phyloP scores from a whole-genome alignment of 2,113 vertebrate genomes.

The Carlito syrichta region DNA sequence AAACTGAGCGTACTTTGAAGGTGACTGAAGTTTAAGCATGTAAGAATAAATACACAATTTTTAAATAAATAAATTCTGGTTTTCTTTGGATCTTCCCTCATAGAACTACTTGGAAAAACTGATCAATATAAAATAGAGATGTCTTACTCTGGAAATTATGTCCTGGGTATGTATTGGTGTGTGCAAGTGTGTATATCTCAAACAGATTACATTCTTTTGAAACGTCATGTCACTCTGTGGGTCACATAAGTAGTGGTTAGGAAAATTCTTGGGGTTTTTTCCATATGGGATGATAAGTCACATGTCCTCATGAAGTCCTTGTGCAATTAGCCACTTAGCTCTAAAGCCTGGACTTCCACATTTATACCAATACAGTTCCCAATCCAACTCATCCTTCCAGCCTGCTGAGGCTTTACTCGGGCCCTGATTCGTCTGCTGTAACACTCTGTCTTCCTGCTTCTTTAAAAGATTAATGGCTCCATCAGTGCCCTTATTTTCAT shows the following conservation, averaged over 20 bases:
- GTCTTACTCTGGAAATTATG: neutral
- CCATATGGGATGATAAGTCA: neutral
- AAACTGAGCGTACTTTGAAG: too few species aligned
- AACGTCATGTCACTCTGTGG: neutral
- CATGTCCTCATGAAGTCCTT: neutral
- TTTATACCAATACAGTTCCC: neutral
- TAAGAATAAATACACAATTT: too few species aligned
- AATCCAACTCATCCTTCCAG: neutral
- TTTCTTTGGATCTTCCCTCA: too few species aligned
- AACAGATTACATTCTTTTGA: neutral
- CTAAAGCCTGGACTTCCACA: neutral
- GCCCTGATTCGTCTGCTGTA: neutral
- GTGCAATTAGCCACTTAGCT: neutral
- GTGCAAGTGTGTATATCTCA: neutral
- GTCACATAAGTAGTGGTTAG: neutral
- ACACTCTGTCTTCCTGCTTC: neutral
- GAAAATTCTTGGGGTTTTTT: neutral
- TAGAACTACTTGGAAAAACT: neutral
- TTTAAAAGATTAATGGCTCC: neutral
- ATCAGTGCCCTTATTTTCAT: neutral
- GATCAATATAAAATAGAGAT: neutral
- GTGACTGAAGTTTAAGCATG: too few species aligned
- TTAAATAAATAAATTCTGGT: too few species aligned
- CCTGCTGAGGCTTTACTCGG: neutral
- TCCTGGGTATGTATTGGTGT: neutral